Percentiles rank a stretch among this genome's conserved stretches.
Evolutionary conservation across 2,113 vertebrate genomes (phyloP).

Genomic region (Gymnocephalus cernua): DNA sequence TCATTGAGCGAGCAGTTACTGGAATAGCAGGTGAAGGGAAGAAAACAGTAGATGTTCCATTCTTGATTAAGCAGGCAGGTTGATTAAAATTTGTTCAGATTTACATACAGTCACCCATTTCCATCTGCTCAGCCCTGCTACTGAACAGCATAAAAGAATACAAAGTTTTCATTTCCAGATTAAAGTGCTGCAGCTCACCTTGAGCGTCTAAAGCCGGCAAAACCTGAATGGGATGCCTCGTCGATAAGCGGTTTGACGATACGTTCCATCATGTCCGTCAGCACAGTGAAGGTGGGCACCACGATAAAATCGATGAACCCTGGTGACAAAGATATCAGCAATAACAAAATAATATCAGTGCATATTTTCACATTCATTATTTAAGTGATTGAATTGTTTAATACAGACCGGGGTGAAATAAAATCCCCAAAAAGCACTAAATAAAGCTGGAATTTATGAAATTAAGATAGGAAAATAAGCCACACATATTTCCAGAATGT

Average conservation of each 20-base stretch:
- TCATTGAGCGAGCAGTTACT: constrained; percentile 22
- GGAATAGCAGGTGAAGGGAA: constrained; percentile 17
- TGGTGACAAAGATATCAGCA: constrained; percentile 67
- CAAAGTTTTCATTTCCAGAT: neutral
- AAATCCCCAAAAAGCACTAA: neutral
- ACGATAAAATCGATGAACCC: constrained; percentile 99
- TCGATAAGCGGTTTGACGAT: constrained; percentile 94
- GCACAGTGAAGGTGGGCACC: constrained; percentile 96
- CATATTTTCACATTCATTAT: neutral
- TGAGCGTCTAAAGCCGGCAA: constrained; percentile 89
- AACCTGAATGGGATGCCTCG: constrained; percentile 88
- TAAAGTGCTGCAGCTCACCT: constrained; percentile 81
- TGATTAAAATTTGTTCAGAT: constrained; percentile 39
- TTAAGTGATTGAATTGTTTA: neutral
- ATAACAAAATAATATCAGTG: neutral
- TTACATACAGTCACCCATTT: constrained; percentile 26
- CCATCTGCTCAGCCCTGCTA: constrained; percentile 8
- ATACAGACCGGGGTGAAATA: neutral
- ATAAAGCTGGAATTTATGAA: neutral
- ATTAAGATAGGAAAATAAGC: neutral
- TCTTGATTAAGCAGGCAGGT: constrained; percentile 18
- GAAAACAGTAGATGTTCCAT: constrained; percentile 21
- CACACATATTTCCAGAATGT: neutral
- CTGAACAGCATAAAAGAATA: neutral
- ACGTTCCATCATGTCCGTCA: constrained; percentile 97